Evolutionary conservation across 2,113 vertebrate genomes (phyloP).

Genomic region (Naja naja): DNA sequence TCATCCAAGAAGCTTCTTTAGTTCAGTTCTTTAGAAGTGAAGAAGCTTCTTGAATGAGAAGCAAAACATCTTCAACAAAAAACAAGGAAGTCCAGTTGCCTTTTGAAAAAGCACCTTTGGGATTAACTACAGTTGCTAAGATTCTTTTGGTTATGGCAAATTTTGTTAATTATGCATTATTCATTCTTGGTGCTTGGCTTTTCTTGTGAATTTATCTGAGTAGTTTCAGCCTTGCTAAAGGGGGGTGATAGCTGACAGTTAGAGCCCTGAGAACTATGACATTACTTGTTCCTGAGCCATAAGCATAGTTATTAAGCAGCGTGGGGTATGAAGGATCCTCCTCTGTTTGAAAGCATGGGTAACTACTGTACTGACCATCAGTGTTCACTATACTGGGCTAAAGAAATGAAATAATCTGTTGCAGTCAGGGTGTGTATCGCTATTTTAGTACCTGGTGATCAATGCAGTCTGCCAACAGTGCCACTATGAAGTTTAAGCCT

Average conservation of each 20-base stretch:
- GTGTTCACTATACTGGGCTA: too few species aligned
- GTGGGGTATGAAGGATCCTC: neutral
- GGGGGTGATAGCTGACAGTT: neutral
- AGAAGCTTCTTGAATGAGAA: neutral
- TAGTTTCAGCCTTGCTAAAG: neutral
- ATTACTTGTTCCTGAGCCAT: neutral
- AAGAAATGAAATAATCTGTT: too few species aligned
- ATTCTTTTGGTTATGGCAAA: neutral
- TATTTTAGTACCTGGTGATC: slow-evolving; percentile 73
- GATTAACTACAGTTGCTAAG: neutral
- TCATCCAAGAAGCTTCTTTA: neutral
- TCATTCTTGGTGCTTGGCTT: neutral
- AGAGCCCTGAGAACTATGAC: neutral
- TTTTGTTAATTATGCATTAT: neutral
- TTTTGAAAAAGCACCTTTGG: neutral
- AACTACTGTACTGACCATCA: neutral
- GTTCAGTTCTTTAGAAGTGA: neutral
- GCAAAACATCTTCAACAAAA: neutral
- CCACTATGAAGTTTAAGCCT: slow-evolving; percentile 83
- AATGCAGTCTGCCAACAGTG: slow-evolving; percentile 79
- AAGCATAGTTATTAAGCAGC: neutral
- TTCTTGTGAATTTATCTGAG: neutral
- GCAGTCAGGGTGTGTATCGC: neutral
- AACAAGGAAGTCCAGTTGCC: neutral
- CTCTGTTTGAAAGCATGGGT: neutral